These are phyloP conservation scores for Hydriomena furcata DNA, from an alignment of 2,888 invertebrate genomes.

Conservation along the genomic window DNA sequence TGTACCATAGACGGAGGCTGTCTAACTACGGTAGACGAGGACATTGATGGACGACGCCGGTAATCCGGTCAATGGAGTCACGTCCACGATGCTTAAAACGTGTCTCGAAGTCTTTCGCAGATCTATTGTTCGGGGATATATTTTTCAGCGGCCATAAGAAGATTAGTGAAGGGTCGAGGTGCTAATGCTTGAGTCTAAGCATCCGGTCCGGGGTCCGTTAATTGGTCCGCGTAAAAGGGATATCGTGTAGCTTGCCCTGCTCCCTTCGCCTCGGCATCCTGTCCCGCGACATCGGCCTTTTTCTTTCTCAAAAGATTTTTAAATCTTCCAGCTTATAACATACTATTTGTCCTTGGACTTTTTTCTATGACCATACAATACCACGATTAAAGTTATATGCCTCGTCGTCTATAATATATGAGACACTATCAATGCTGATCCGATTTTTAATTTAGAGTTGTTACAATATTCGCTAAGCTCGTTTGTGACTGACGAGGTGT, in stretches of 20 bases:
- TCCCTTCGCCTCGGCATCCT: slow-evolving; percentile 66
- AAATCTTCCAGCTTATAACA: too few species aligned
- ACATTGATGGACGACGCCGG: slow-evolving; percentile 48
- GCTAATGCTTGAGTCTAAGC: slow-evolving; percentile 76
- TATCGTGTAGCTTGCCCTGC: slow-evolving; percentile 74
- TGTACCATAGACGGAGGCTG: slow-evolving; percentile 50
- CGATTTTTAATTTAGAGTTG: too few species aligned
- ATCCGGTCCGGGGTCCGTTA: slow-evolving; percentile 81
- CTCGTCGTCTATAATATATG: too few species aligned
- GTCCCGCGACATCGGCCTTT: slow-evolving; percentile 54
- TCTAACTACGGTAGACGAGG: slow-evolving; percentile 61
- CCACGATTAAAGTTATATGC: too few species aligned
- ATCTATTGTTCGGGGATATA: slow-evolving; percentile 55
- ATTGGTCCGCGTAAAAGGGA: slow-evolving; percentile 82
- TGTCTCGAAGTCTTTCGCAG: slow-evolving; percentile 52
- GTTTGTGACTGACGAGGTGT: too few species aligned
- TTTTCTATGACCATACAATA: too few species aligned
- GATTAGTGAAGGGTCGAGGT: slow-evolving; percentile 78
- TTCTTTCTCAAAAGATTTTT: too few species aligned
- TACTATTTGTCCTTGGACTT: too few species aligned
- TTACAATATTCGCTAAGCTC: too few species aligned
- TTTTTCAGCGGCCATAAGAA: slow-evolving; percentile 65
- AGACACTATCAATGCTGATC: too few species aligned
- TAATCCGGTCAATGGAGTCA: slow-evolving; percentile 63
- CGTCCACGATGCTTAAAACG: slow-evolving; percentile 46